Percentiles rank a stretch among this genome's conserved stretches.
Evolutionary conservation across 2,113 vertebrate genomes (phyloP).

Genomic region (Damaliscus lunatus): DNA sequence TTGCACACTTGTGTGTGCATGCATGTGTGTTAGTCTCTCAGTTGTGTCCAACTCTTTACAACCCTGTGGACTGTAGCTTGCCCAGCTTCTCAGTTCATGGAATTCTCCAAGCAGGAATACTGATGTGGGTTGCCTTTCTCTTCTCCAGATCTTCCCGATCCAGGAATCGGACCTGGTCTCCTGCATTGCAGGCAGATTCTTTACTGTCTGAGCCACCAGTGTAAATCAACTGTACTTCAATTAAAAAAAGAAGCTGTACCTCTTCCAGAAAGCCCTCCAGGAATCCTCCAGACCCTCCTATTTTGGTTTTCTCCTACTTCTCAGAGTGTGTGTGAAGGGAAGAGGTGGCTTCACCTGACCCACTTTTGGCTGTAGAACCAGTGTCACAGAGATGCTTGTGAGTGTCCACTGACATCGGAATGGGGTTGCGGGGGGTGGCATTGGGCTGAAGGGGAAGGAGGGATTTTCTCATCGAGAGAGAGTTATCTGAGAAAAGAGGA

Average conservation of each 20-base stretch:
- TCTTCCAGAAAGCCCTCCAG: neutral
- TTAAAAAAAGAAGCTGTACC: neutral
- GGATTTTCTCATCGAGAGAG: neutral
- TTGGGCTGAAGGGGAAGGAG: neutral
- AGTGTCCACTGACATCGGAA: neutral
- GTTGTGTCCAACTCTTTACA: neutral
- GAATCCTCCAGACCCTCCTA: neutral
- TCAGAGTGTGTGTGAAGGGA: neutral
- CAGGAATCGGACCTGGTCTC: neutral
- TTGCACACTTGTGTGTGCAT: neutral
- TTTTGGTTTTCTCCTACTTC: neutral
- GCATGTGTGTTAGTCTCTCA: neutral
- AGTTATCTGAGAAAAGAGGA: neutral
- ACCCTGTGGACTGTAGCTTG: neutral
- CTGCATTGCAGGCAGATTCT: neutral
- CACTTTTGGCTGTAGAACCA: neutral
- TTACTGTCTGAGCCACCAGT: neutral
- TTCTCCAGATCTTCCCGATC: neutral
- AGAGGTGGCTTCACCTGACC: neutral
- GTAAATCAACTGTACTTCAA: neutral
- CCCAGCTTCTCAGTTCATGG: neutral
- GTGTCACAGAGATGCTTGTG: neutral
- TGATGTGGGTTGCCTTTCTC: neutral
- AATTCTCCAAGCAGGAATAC: neutral
- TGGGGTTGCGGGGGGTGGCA: accelerated